Evolutionary conservation across 2,797 vertebrate genomes (phyloP).

Genomic region (Xenopus petersii): DNA sequence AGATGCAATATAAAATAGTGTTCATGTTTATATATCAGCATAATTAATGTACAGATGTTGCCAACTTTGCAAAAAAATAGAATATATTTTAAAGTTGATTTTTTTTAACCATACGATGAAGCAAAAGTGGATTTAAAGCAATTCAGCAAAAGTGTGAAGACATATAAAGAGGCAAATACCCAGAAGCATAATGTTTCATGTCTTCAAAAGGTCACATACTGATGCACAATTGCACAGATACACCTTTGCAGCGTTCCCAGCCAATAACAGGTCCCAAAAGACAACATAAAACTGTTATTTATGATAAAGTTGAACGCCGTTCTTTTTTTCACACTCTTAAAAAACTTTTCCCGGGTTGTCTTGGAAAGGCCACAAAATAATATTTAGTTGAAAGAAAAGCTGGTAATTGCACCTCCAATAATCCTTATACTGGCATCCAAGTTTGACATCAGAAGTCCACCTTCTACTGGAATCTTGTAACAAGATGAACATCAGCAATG

Average conservation of each 20-base stretch:
- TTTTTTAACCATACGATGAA: slow-evolving; percentile 21
- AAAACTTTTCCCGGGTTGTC: slow-evolving; percentile 3
- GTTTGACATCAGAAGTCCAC: too few relatives aligned
- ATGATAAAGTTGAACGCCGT: slow-evolving; percentile 46
- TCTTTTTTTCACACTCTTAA: slow-evolving; percentile 33
- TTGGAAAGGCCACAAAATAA: not conserved
- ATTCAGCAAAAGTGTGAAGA: slow-evolving; percentile 37
- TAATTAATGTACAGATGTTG: slow-evolving; percentile 39
- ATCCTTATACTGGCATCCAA: too few relatives aligned
- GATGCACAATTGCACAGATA: slow-evolving; percentile 44
- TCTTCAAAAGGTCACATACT: slow-evolving; percentile 24
- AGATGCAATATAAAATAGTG: slow-evolving; percentile 8
- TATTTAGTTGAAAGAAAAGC: not conserved
- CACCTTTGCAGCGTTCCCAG: slow-evolving; percentile 49
- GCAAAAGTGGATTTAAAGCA: slow-evolving; percentile 20
- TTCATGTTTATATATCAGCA: slow-evolving; percentile 16
- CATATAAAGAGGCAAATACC: slow-evolving; percentile 15
- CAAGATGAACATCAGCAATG: too few relatives aligned
- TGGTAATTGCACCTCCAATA: too few relatives aligned
- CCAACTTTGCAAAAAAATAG: slow-evolving; percentile 38
- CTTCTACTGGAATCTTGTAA: too few relatives aligned
- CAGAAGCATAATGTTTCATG: slow-evolving; percentile 42
- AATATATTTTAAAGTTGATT: slow-evolving; percentile 38
- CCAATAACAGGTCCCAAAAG: slow-evolving; percentile 49
- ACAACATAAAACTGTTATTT: slow-evolving; percentile 52